Evolutionary conservation across 2,113 vertebrate genomes (phyloP), one percentile per base, ranked within the genome.

Genomic region (Vimba vimba): DNA sequence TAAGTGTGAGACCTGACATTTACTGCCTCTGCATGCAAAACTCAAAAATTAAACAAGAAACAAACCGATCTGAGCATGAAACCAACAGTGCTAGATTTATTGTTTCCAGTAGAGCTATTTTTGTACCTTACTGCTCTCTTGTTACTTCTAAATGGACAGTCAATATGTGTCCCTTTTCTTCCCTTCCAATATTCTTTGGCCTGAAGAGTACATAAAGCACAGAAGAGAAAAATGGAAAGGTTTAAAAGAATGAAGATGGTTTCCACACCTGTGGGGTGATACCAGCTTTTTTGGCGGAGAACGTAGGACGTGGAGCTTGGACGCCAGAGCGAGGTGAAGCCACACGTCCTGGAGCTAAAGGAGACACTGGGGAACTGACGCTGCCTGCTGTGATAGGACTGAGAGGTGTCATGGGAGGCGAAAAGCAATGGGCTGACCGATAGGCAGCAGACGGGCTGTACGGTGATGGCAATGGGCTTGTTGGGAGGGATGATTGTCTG

Each of bases 221-320:
- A 79, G 3, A 59, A 87, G 68, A 79, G 69, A 85, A 57, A 84
- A 78, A 60, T 73, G 45, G 33, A 33, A 86, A 71, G 17, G 91
- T 92, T 89, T 96, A 97, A 92, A 94, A 95, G 86, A 94, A 97
- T 90, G 95, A 95, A 90, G 95, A 96, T 88, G 98, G 98, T 93
- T 95, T 99, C 98, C 98, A 99, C 97, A 99, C 98, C 97, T 99
- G 98, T 2, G 97, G 94, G 91, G 96, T 94, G 75, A 99, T 97
- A 79, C 98, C 98, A 2, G 95, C 96, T 4, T 95, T 97, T 92
- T 95, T 96, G 88, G 98, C 96, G 88, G 97, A 99, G 94, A 97
- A 99, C 21, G 94, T 97, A 19, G 98, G 98, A 84, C 97, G 95
- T 23, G 98, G 97, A 6, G 96, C 96, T 89, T 98, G 97, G 88